These are phyloP conservation scores for Campopleginae sp. DNA, from an alignment of 2,888 invertebrate genomes.

Conservation along the genomic window DNA sequence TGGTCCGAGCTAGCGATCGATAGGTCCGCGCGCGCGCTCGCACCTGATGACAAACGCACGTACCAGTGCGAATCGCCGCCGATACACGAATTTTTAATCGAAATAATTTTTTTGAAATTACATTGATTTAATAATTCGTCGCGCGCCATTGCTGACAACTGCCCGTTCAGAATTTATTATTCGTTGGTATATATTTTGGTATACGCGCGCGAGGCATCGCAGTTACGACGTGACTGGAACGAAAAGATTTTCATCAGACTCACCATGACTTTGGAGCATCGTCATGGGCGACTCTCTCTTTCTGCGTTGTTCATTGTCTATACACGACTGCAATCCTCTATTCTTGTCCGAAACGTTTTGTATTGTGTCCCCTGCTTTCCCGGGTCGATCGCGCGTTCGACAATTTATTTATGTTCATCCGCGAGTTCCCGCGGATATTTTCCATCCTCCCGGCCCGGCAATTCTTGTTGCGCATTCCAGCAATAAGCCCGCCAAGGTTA, in stretches of 20 bases:
- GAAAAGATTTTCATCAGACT: slow-evolving; percentile 67
- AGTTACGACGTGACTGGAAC: slow-evolving; percentile 61
- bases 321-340: slow-evolving; percentile 28
- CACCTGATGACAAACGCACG: slow-evolving; percentile 34
- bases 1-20: slow-evolving; percentile 27
- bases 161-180: slow-evolving; percentile 36
- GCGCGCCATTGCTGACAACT: slow-evolving; percentile 26
- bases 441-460: slow-evolving; percentile 54
- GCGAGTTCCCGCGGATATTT: slow-evolving; percentile 24
- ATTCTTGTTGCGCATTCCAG: slow-evolving; percentile 69
- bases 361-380: not conserved
- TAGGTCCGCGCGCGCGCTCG: slow-evolving; percentile 27
- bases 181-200: slow-evolving; percentile 10
- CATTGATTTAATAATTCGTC: slow-evolving; percentile 60
- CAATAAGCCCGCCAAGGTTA: slow-evolving; percentile 73
- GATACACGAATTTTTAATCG: slow-evolving; percentile 7
- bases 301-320: not conserved
- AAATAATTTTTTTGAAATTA: slow-evolving; percentile 26
- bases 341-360: slow-evolving; percentile 7
- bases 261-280: slow-evolving; percentile 62
- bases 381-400: slow-evolving; percentile 34
- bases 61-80: not conserved
- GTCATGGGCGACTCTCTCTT: slow-evolving; percentile 22
- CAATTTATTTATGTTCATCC: slow-evolving; percentile 62
- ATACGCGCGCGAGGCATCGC: not conserved